These are phyloP conservation scores for Agrochola macilenta DNA, from an alignment of 2,888 invertebrate species.

Conservation along the genomic window DNA sequence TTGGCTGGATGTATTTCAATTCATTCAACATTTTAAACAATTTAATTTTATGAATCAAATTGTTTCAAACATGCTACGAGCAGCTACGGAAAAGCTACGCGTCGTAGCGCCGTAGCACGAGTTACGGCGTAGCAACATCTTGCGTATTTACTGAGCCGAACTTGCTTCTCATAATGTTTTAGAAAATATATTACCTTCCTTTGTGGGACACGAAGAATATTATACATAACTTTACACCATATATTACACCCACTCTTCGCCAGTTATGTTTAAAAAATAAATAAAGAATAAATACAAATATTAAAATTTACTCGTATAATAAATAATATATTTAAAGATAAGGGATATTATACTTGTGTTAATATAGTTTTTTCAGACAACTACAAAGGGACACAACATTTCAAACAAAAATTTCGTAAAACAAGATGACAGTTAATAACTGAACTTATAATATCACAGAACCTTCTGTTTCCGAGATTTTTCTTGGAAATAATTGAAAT, in stretches of 20 bases:
- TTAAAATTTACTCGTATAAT: too few relatives aligned
- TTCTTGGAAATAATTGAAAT: constrained; percentile 22
- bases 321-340: too few relatives aligned
- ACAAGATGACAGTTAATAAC: background rate
- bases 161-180: constrained; percentile 13
- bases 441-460: background rate
- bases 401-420: background rate
- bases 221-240: background rate
- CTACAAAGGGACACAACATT: background rate
- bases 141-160: constrained; percentile 29
- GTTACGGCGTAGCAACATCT: constrained; percentile 59
- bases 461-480: background rate
- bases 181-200: constrained; percentile 14
- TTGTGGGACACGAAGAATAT: background rate
- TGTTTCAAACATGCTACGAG: constrained; percentile 39
- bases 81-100: constrained; percentile 60
- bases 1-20: background rate
- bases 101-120: constrained; percentile 20
- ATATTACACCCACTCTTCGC: too few relatives aligned
- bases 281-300: too few relatives aligned
- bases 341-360: background rate
- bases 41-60: constrained; percentile 27
- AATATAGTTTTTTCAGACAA: background rate
- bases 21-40: constrained; percentile 15
- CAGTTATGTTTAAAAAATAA: too few relatives aligned